Conservation (phyloP, 2,113 vertebrate species). For the Corythaixoides concolor region DNA sequence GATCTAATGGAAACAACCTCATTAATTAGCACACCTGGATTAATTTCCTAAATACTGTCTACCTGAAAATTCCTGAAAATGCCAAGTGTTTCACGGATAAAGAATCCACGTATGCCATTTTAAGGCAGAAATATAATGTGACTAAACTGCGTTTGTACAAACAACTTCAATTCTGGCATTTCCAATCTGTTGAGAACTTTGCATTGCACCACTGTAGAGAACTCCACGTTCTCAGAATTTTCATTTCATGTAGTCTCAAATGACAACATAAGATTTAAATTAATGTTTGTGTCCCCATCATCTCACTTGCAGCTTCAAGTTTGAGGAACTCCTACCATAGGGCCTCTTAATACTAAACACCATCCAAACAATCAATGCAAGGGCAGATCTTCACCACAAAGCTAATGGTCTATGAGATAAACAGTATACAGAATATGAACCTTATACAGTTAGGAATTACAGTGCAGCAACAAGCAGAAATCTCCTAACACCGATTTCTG, state of each 20-base stretch:
- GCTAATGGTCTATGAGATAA: not conserved
- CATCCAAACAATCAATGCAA: not conserved
- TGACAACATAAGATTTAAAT: not conserved
- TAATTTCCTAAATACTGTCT: not conserved
- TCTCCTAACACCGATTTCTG: not conserved
- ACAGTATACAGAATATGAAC: not conserved
- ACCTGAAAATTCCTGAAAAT: not conserved
- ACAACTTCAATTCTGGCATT: not conserved
- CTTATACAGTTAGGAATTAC: not conserved
- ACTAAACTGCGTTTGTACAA: not conserved
- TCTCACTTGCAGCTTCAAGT: not conserved
- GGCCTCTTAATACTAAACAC: not conserved
- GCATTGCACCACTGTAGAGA: not conserved
- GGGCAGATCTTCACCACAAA: not conserved
- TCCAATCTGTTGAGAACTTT: not conserved
- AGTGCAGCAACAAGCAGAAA: not conserved
- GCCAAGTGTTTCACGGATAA: not conserved
- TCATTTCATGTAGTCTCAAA: not conserved
- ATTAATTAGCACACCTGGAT: not conserved
- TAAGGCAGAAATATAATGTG: not conserved
- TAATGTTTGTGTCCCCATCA: not conserved
- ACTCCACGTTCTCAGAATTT: not conserved
- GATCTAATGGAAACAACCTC: not conserved
- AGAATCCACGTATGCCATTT: not conserved
- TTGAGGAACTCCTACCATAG: not conserved